Evolutionary conservation across 2,888 invertebrate genomes (phyloP).

Genomic region (Acleris laterana): DNA sequence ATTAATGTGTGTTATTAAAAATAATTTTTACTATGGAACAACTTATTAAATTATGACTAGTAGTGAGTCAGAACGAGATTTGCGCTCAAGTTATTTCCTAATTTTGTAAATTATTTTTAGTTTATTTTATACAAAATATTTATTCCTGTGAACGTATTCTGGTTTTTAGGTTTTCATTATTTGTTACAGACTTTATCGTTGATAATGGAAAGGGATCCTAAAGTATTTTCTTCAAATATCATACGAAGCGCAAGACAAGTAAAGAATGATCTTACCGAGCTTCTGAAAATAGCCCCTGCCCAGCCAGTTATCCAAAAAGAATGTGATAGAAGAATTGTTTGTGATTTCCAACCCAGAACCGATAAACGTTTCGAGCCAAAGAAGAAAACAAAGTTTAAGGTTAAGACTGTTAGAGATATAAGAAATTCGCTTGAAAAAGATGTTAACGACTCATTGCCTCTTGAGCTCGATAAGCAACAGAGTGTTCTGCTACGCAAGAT

Average conservation of each 20-base stretch:
- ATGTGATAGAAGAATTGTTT: conserved; percentile 43
- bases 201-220: conserved; percentile 53
- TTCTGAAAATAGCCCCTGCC: conserved; percentile 58
- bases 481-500: conserved; percentile 66
- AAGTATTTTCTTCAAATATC: conserved; percentile 66
- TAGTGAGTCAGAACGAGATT: too few species aligned
- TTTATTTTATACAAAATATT: background rate
- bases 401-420: conserved; percentile 71
- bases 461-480: conserved; percentile 66
- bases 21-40: too few species aligned
- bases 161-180: background rate
- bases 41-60: too few species aligned
- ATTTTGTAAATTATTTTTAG: background rate
- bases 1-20: too few species aligned
- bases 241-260: conserved; percentile 51
- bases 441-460: conserved; percentile 54
- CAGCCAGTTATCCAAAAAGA: conserved; percentile 49
- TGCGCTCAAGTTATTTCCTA: background rate
- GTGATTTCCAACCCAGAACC: conserved; percentile 60
- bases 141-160: background rate
- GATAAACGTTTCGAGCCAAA: conserved; percentile 68
- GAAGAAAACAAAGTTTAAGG: conserved; percentile 64
- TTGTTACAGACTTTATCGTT: conserved; percentile 45
- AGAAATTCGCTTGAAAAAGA: conserved; percentile 68
- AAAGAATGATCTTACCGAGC: conserved; percentile 62